Percentiles rank a stretch among this genome's conserved stretches.
Conservation (phyloP, 2,888 invertebrate species). For the Campoplex nolae region DNA sequence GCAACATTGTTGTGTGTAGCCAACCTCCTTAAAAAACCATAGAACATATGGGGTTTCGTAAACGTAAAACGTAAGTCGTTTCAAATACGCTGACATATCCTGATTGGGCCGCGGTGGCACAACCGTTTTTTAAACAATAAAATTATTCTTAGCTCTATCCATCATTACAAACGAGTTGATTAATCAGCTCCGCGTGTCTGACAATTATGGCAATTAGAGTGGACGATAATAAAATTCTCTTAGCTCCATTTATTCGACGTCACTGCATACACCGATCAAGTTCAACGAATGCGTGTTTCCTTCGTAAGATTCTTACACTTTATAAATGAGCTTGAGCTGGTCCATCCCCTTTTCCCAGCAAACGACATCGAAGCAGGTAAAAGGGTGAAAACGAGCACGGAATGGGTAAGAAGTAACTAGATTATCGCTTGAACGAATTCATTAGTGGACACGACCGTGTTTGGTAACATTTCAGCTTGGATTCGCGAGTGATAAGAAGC, state of each 20-base stretch:
- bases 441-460: conserved; percentile 47
- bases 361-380: not conserved
- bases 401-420: conserved; percentile 44
- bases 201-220: conserved; percentile 40
- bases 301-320: conserved; percentile 44
- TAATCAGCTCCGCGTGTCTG: conserved; percentile 1
- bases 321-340: conserved; percentile 51
- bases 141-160: not conserved
- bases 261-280: not conserved
- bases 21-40: too few relatives aligned
- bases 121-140: not conserved
- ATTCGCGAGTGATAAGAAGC: conserved; percentile 56
- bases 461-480: conserved; percentile 38
- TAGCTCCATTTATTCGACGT: not conserved
- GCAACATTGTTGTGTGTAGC: too few relatives aligned
- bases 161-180: conserved; percentile 41
- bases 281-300: conserved; percentile 49
- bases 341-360: not conserved
- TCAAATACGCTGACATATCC: too few relatives aligned
- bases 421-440: conserved; percentile 67
- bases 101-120: too few relatives aligned
- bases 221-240: not conserved
- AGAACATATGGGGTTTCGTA: too few relatives aligned
- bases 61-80: too few relatives aligned
- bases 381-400: not conserved